Conservation (phyloP, 1,140 invertebrate species). For the Diorhabda elongata region DNA sequence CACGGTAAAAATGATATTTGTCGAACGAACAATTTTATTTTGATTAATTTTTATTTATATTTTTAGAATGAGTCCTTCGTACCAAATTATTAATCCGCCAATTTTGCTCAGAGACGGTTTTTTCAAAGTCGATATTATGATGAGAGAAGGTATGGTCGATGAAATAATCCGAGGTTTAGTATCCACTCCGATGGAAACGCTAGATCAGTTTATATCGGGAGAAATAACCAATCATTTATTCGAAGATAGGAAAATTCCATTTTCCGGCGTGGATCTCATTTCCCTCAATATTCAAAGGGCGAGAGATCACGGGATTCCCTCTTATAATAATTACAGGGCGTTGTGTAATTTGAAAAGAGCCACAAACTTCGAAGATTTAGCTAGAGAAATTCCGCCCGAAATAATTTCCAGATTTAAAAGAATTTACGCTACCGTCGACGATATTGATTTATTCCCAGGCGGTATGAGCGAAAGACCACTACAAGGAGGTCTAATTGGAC, state of each 20-base stretch:
- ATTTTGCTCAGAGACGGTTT: constrained; percentile 85
- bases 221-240: constrained; percentile 94
- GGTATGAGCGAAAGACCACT: constrained; percentile 80
- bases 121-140: constrained; percentile 89
- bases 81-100: constrained; percentile 74
- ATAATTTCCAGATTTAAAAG: constrained; percentile 76
- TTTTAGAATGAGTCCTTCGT: constrained; percentile 74
- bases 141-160: constrained; percentile 73
- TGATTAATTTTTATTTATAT: constrained; percentile 47
- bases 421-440: constrained; percentile 81
- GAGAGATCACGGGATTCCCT: constrained; percentile 53
- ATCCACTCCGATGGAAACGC: constrained; percentile 86
- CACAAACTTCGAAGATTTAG: constrained; percentile 72
- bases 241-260: constrained; percentile 78
- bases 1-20: constrained; percentile 49
- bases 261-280: constrained; percentile 81
- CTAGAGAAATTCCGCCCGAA: constrained; percentile 77
- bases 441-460: constrained; percentile 94
- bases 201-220: constrained; percentile 92
- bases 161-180: constrained; percentile 83
- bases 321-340: constrained; percentile 75
- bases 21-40: too few relatives aligned
- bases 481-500: constrained; percentile 85
- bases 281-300: constrained; percentile 78
- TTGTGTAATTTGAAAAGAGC: constrained; percentile 79